These are phyloP conservation scores for Trematomus bernacchii DNA, from an alignment of 2,797 vertebrate genomes.

Conservation along the genomic window DNA sequence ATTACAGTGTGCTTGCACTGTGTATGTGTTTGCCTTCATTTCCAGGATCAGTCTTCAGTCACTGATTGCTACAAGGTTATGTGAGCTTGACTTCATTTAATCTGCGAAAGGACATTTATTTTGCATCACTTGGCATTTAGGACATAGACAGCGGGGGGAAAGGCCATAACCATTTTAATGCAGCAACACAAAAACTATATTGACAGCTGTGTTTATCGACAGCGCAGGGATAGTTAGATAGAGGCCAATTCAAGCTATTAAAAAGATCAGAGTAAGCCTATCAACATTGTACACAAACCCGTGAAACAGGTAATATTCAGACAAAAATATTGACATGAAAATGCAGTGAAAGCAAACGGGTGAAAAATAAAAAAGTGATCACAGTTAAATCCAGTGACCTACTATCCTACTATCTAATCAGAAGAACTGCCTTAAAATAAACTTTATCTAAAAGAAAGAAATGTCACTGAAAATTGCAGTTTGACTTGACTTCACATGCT, in stretches of 20 bases:
- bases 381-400: not conserved
- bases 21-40: constrained; percentile 24
- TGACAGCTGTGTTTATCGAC: constrained; percentile 65
- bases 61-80: constrained; percentile 64
- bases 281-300: constrained; percentile 6
- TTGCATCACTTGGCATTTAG: constrained; percentile 77
- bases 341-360: not conserved
- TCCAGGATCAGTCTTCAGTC: constrained; percentile 49
- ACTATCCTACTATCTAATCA: constrained; percentile 8
- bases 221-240: constrained; percentile 18
- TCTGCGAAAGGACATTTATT: constrained; percentile 67
- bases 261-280: constrained; percentile 29
- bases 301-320: not conserved
- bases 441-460: constrained; percentile 33
- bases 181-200: constrained; percentile 63
- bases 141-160: constrained; percentile 46
- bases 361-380: not conserved
- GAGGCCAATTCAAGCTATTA: constrained; percentile 29
- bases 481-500: constrained; percentile 56
- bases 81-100: constrained; percentile 72
- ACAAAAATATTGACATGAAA: constrained; percentile 12
- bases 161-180: constrained; percentile 62
- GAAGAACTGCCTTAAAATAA: constrained; percentile 42
- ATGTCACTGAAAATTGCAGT: constrained; percentile 38
- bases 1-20: not conserved